These are phyloP conservation scores for Trachemys scripta DNA, from an alignment of 2,113 vertebrate genomes.

Conservation along the genomic window DNA sequence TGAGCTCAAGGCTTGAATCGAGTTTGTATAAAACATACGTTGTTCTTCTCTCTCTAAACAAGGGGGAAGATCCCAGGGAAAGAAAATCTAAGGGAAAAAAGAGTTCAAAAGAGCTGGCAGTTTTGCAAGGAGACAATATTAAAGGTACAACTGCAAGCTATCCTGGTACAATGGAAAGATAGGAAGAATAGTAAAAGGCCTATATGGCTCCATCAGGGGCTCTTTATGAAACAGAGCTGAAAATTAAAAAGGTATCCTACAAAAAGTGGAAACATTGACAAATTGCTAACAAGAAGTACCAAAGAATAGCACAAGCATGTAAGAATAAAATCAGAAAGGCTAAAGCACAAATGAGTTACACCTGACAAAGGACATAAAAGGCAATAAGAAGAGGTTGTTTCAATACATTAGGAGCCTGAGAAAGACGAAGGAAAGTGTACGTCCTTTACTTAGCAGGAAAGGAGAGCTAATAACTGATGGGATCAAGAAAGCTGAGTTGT, in stretches of 20 bases:
- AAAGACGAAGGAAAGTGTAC: neutral
- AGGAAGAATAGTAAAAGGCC: neutral
- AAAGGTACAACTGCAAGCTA: neutral
- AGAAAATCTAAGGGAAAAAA: neutral
- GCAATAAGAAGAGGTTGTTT: neutral
- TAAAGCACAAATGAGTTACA: too few species aligned
- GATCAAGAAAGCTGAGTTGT: too few species aligned
- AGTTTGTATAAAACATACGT: neutral
- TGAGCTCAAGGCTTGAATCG: neutral
- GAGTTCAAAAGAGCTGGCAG: neutral
- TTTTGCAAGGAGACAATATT: neutral
- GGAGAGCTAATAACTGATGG: too few species aligned
- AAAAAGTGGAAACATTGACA: too few species aligned
- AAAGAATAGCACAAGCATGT: too few species aligned
- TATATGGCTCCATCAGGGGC: too few species aligned
- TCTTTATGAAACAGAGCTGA: too few species aligned
- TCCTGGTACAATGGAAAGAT: neutral
- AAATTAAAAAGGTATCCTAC: too few species aligned
- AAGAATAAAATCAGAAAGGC: too few species aligned
- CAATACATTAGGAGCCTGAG: neutral
- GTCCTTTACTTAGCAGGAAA: too few species aligned
- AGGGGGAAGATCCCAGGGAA: neutral
- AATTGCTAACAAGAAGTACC: too few species aligned
- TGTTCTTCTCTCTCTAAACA: neutral
- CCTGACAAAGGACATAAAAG: neutral